phyloP scores from a whole-genome alignment of 2,113 vertebrate species.

The Cyanoliseus patagonus region DNA sequence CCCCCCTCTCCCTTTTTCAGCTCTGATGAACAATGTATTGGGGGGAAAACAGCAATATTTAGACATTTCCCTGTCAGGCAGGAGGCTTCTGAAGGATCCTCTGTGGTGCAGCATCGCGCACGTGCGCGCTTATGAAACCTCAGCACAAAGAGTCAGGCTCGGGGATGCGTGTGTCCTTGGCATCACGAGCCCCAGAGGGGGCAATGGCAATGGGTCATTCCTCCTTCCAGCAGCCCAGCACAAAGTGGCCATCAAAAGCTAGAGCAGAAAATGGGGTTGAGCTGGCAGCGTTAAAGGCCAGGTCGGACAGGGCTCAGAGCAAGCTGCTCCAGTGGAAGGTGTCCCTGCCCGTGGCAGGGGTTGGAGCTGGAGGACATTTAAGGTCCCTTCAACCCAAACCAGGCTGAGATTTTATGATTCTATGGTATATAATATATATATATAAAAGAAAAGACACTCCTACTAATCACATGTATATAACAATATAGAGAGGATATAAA shows the following conservation, averaged over 20 bases:
- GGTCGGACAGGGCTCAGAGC: not conserved
- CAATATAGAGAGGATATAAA: not conserved
- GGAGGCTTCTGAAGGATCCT: not conserved
- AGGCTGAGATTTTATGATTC: not conserved
- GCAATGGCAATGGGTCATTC: not conserved
- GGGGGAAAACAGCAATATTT: conserved; percentile 10
- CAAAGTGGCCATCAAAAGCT: not conserved
- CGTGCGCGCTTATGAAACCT: not conserved
- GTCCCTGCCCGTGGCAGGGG: not conserved
- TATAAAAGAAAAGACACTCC: not conserved
- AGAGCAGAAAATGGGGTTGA: not conserved
- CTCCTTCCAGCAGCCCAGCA: not conserved
- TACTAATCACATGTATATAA: not conserved
- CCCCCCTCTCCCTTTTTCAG: not conserved
- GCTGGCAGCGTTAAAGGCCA: not conserved
- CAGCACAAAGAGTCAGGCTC: not conserved
- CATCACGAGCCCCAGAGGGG: not conserved
- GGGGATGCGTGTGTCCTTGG: rapidly evolving
- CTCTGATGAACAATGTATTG: not conserved
- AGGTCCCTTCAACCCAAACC: not conserved
- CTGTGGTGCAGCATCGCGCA: not conserved
- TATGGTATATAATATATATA: not conserved
- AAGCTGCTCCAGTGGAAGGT: not conserved
- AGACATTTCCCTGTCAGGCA: not conserved
- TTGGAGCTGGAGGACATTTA: not conserved